Evolutionary conservation across 2,113 vertebrate species (phyloP).

Genomic region (Indicator maculatus): DNA sequence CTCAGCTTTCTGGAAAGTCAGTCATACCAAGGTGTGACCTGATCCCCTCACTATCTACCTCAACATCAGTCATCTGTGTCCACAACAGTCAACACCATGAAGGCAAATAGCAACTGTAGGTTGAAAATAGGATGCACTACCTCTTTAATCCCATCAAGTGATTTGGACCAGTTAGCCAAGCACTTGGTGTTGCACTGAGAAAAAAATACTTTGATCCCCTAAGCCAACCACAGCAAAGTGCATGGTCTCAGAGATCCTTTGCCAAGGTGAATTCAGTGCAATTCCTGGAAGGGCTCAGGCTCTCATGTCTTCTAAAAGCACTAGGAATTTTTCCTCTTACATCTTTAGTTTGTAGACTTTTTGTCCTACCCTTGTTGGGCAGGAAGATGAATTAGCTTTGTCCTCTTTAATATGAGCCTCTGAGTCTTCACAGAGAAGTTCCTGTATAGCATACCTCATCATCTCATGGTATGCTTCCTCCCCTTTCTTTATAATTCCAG

Average conservation of each 20-base stretch:
- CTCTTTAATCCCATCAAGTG: not conserved
- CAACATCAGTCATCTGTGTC: not conserved
- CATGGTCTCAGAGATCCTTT: not conserved
- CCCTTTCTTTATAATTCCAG: not conserved
- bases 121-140: not conserved
- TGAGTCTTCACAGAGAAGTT: not conserved
- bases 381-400: not conserved
- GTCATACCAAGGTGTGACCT: not conserved
- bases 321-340: not conserved
- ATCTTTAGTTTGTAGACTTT: not conserved
- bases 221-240: not conserved
- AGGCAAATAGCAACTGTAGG: not conserved
- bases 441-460: not conserved
- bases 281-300: not conserved
- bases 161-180: not conserved
- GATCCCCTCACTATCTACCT: not conserved
- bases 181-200: not conserved
- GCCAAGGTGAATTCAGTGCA: conserved; percentile 1
- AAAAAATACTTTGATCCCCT: not conserved
- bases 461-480: not conserved
- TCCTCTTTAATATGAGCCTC: not conserved
- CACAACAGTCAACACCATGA: not conserved
- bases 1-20: not conserved
- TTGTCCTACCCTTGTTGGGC: not conserved
- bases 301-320: not conserved